phyloP scores from a whole-genome alignment of 2,888 invertebrate species.

The Melanostoma mellinum region DNA sequence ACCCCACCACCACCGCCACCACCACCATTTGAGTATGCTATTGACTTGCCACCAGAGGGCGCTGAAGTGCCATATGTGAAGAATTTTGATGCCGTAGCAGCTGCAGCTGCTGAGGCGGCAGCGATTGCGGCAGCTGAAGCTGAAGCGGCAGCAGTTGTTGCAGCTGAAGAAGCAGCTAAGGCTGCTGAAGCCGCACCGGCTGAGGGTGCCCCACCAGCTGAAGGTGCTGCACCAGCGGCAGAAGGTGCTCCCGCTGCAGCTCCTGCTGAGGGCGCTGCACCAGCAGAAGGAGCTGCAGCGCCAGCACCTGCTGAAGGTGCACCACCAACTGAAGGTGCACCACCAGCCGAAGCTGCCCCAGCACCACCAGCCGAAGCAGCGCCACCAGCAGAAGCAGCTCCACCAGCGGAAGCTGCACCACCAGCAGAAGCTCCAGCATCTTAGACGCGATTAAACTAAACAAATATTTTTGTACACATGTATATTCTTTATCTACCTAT shows the following conservation, averaged over 20 bases:
- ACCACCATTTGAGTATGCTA: constrained; percentile 81
- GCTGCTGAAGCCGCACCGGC: constrained; percentile 74
- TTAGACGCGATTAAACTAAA: constrained; percentile 53
- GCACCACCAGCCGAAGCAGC: constrained; percentile 65
- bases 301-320: constrained; percentile 76
- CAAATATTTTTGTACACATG: constrained; percentile 10
- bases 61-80: constrained; percentile 82
- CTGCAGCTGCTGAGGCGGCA: constrained; percentile 77
- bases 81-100: constrained; percentile 79
- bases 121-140: constrained; percentile 75
- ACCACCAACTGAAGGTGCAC: constrained; percentile 51
- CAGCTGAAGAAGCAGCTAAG: constrained; percentile 76
- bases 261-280: constrained; percentile 74
- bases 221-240: constrained; percentile 75
- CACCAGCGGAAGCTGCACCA: constrained; percentile 55
- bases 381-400: constrained; percentile 57
- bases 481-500: constrained; percentile 11
- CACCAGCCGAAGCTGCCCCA: constrained; percentile 72
- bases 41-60: constrained; percentile 82
- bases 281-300: constrained; percentile 73
- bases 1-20: constrained; percentile 81
- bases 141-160: constrained; percentile 76
- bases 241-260: constrained; percentile 74
- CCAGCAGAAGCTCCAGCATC: constrained; percentile 73
- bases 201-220: constrained; percentile 72